phyloP scores from a whole-genome alignment of 2,888 invertebrate genomes.

The Metellina segmentata region DNA sequence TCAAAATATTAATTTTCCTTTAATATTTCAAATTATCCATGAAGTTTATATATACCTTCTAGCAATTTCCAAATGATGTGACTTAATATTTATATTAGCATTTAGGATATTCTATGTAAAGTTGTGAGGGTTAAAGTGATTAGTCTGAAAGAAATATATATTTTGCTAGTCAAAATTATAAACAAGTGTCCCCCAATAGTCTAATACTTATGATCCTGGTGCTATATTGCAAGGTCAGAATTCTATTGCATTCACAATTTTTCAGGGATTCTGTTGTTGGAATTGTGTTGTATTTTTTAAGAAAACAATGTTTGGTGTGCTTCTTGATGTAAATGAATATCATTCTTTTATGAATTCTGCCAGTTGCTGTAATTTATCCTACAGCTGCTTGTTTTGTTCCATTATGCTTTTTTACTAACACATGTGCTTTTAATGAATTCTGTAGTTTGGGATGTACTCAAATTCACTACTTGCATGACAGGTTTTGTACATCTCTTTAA shows the following conservation, averaged over 20 bases:
- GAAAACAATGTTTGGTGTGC: not conserved
- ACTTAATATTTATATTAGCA: not conserved
- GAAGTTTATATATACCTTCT: not conserved
- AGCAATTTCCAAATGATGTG: not conserved
- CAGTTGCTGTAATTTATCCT: not conserved
- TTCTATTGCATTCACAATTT: slow-evolving; percentile 14
- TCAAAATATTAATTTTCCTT: not conserved
- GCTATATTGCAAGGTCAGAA: slow-evolving; percentile 33
- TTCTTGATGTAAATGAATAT: too few relatives aligned
- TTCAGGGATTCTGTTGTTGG: slow-evolving; percentile 15
- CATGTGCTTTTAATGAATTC: not conserved
- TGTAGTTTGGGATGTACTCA: not conserved
- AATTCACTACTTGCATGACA: not conserved
- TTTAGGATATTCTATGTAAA: not conserved
- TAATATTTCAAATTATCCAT: not conserved
- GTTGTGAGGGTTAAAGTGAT: not conserved
- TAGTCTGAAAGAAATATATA: slow-evolving; percentile 3
- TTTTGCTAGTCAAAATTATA: slow-evolving; percentile 28
- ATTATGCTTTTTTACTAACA: not conserved
- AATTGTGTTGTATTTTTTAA: not conserved
- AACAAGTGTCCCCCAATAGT: not conserved
- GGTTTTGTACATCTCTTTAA: not conserved
- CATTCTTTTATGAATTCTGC: not conserved
- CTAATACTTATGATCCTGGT: slow-evolving; percentile 26
- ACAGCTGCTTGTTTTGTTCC: not conserved